Evolutionary conservation across 2,888 invertebrate species (phyloP), one percentile per base, ranked within the genome.

Genomic region (Clitarchus hookeri): DNA sequence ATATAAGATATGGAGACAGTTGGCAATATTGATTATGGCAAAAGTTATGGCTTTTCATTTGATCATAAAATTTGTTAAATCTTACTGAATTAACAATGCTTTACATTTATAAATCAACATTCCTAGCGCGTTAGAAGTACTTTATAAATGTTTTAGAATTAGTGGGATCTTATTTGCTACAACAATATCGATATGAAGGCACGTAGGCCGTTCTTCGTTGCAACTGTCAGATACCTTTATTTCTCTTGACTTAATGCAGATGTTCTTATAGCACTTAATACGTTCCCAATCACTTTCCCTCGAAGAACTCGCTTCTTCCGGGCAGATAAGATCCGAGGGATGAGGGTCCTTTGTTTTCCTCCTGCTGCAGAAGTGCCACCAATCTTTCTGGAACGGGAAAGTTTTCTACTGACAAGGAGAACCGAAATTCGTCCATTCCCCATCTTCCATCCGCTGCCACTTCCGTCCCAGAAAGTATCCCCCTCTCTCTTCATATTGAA

Each of bases 191-290:
- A 23, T n/a, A 2, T 8, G 8, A n/a, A 16, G 65, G 19, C 65
- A 19, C 6, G 8, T 65, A 65, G 65, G 65, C 65, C 8, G n/a
- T 19, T 65, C n/a, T 65, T 65, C 65, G 16, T 65, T 23, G 65
- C 8, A 65, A 65, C n/a, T 65, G 8, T 19, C 11, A 65, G 8
- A 65, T 65, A 6, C 65, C 19, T 23, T 65, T 65, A 65, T 65
- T 65, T 65, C 65, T 23, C 65, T 65, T 65, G 65, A 65, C 65
- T 65, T 65, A 65, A 65, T 65, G 65, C 65, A 65, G 65, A 65
- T 65, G 65, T 65, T 65, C 65, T 65, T 65, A 65, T 65, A 65
- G 65, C 65, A 65, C 65, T 65, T 65, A 65, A 65, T 65, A n/a
- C 65, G 65, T 65, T 65, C 65, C 65, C 65, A 65, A 65, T 65